Evolutionary conservation across 2,888 invertebrate species (phyloP), one percentile per base, ranked within the genome.

Genomic region (Eurois occulta): DNA sequence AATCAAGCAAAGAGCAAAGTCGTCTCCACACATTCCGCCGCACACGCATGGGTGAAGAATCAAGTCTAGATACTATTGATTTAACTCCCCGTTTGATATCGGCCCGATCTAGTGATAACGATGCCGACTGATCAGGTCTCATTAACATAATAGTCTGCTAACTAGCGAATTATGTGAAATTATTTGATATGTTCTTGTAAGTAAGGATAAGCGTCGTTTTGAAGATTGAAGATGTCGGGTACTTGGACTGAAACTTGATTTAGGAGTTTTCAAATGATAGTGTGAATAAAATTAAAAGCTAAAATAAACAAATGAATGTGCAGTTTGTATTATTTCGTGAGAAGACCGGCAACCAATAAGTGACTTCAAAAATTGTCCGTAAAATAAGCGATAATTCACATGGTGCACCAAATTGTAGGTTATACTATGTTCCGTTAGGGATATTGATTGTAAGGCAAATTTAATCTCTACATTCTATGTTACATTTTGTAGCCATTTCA

Each of bases 41-140:
- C n/a, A 71, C 48, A 81, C 67, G 68, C 72, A 75, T 77, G 80
- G 77, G 81, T 72, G 83, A 75, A 75, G 77, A 80, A 82, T 77
- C 75, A 66, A 77, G 78, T 68, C 74, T 75, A 89, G 91, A 92
- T 92, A 91, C 88, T 90, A 92, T 92, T 92, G 91, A 90, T 89
- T 90, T 90, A 90, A 89, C 87, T 89, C 83, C 77, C 81, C 84
- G 83, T 87, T 86, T 86, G 83, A 88, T 91, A 86, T 78, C 68
- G 67, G 16, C 85, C 62, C 71, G 89, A 91, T 91, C 79, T 78
- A 52, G 69, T 78, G 92, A 91, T 91, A 92, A 79, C 81, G 78
- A 74, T 66, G 72, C 78, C 85, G 86, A 62, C 75, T 73, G 83
- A 86, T 86, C 90, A 86, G 87, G 89, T 89, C 92, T 90, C 90